Base-by-base conservation (phyloP, 2,888 invertebrate genomes). In the Philereme vetulata region DNA sequence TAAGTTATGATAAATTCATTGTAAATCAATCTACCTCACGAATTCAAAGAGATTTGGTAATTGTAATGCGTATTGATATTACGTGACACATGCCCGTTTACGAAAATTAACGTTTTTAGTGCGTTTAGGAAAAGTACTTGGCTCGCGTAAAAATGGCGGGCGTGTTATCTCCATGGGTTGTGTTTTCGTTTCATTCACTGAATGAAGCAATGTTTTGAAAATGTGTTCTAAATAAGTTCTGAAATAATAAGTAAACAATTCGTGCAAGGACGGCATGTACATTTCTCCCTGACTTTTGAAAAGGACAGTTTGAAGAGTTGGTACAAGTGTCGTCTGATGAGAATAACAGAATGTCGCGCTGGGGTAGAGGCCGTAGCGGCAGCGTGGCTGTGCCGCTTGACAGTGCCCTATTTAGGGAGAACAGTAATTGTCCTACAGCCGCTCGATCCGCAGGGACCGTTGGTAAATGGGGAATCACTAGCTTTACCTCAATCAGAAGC, bases 401-500 rank as follows among this genome's bases (percentile, higher is more conserved):
- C 76, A 93, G 94, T 78, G 93, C 94, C 70, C 88, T 94, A 62
- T 93, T 94, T 81, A 93, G 94, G 78, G 94, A 96, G 82, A 97
- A 96, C 84, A 96, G 95, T 82, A 97, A 97, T 84, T 95, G 96
- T 76, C 97, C 97, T 6, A 95, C 97, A 54, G 97, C 97, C 56
- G 96, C 97, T 53, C 95, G 97, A 70, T 97, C 97, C 36, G 96
- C 97, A 70, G 98, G 97, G 67, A 97, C 97, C 38, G 96, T 98
- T 70, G 98, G 98, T 72, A 97, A 97, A 93, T 98, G 98, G 97
- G 98, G 98, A 72, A 97, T 97, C 85, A 97, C 97, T 77, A 97
- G 97, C 67, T 98, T 97, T 86, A 98, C 98, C 33, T 97, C 97
- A 4, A 96, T 97, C 65, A 93, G 98, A 76, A 97, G 95, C 81